A percentile compares a stretch with the other conserved stretches of the same genome.
These are phyloP conservation scores for human (Homo sapiens) DNA, from an alignment of 2,113 vertebrate genomes.

Conservation along the genomic window GRCh38 chr7:115565501-115566000, in stretches of 20 bases:
- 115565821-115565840: constrained; percentile 66
- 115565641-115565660: background rate
- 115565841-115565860: constrained; percentile 75
- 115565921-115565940: constrained; percentile 73
- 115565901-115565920: constrained; percentile 73
- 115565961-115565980: constrained; percentile 65
- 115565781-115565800: background rate
- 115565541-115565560: background rate
- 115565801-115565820: constrained; percentile 10
- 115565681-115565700: background rate
- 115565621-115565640: background rate
- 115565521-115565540: background rate
- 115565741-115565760: background rate
- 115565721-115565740: background rate
- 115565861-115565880: constrained; percentile 59
- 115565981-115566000: constrained; percentile 68
- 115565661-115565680: background rate
- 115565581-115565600: constrained; percentile 9
- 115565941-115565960: constrained; percentile 69
- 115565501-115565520: background rate
- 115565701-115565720: background rate
- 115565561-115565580: constrained; percentile 31
- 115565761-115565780: background rate
- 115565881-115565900: constrained; percentile 68
- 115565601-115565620: constrained; percentile 10